Evolutionary conservation across 2,113 vertebrate species (phyloP).

Genomic region (Eurypyga helias): DNA sequence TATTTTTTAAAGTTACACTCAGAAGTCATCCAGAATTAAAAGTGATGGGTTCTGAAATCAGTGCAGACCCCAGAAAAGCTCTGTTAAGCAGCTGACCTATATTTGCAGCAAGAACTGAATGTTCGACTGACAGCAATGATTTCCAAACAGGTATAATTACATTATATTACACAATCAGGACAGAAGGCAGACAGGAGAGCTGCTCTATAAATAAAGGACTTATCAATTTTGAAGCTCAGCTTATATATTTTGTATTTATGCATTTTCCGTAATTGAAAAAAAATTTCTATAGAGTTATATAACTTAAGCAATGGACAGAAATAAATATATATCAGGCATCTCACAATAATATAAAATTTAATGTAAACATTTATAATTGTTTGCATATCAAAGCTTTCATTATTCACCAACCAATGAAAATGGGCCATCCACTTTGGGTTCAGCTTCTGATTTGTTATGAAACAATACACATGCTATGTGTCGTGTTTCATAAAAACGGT

Average conservation of each 20-base stretch:
- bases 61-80: background rate
- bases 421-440: background rate
- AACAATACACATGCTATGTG: background rate
- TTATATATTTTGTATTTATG: background rate
- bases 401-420: background rate
- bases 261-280: background rate
- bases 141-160: background rate
- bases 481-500: background rate
- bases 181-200: background rate
- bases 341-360: background rate
- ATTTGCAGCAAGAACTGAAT: background rate
- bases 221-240: background rate
- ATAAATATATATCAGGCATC: background rate
- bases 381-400: slow-evolving; percentile 6
- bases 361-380: background rate
- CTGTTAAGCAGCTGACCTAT: background rate
- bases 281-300: background rate
- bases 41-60: background rate
- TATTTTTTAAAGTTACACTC: background rate
- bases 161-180: background rate
- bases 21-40: background rate
- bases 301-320: background rate
- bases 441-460: background rate
- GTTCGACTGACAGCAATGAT: background rate
- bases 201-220: background rate